Conservation (phyloP, 2,888 invertebrate species). For the Meteorus colon region DNA sequence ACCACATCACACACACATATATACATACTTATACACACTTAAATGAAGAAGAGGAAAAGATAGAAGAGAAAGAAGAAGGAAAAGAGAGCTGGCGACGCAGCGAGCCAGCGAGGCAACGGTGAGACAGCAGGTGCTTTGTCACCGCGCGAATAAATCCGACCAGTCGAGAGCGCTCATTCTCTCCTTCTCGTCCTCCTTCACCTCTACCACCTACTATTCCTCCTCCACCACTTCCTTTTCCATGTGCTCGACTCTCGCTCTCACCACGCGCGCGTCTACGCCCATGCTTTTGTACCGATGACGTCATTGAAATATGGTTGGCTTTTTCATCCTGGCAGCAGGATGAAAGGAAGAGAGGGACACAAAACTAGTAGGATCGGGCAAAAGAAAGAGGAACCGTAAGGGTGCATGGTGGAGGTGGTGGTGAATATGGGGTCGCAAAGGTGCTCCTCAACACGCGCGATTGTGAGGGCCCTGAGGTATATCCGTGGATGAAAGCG, state of each 20-base stretch:
- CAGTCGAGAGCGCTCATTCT: conserved; percentile 58
- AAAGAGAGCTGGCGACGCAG: conserved; percentile 47
- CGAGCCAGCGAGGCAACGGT: conserved; percentile 56
- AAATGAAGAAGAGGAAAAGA: conserved; percentile 61
- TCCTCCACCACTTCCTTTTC: conserved; percentile 52
- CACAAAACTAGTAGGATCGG: background rate
- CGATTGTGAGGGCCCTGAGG: background rate
- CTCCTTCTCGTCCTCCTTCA: conserved; percentile 54
- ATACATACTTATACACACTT: conserved; percentile 64
- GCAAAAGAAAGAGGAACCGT: background rate
- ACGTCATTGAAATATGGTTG: conserved; percentile 66
- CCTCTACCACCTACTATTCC: conserved; percentile 53
- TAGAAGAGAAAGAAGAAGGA: conserved; percentile 54
- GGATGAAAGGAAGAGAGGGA: conserved; percentile 25
- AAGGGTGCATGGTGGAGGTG: background rate
- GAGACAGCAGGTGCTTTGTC: conserved; percentile 73
- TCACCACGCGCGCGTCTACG: conserved; percentile 66
- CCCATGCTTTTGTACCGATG: conserved; percentile 62
- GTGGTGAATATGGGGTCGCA: conserved; percentile 40
- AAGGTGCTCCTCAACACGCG: conserved; percentile 31
- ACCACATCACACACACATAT: conserved; percentile 57
- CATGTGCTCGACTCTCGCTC: conserved; percentile 59
- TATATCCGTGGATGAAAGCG: conserved; percentile 6
- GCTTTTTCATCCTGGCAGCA: conserved; percentile 46
- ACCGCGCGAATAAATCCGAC: conserved; percentile 70